Conservation (phyloP, 2,113 vertebrate genomes). For the Tichodroma muraria region DNA sequence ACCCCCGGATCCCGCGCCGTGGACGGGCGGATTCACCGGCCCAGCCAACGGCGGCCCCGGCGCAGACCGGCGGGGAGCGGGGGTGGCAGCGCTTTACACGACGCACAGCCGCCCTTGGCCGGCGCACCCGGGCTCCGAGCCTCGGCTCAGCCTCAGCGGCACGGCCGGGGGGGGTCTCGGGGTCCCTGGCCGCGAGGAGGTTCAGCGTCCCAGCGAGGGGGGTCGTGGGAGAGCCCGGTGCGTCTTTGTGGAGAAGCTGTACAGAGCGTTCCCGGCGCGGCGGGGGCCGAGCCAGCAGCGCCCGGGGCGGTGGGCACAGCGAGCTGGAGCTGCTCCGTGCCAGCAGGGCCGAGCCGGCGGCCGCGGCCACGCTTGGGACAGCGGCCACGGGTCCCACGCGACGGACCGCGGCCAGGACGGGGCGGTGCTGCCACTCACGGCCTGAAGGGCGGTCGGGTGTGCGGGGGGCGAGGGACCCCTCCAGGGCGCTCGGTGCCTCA, state of each 20-base stretch:
- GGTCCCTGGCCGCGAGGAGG: neutral
- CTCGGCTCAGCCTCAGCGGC: neutral
- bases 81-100: too few relatives aligned
- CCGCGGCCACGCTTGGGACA: neutral
- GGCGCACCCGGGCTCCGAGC: neutral
- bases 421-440: too few relatives aligned
- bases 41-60: too few relatives aligned
- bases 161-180: neutral
- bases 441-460: too few relatives aligned
- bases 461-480: too few relatives aligned
- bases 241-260: neutral
- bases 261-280: neutral
- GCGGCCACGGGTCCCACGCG: too few relatives aligned
- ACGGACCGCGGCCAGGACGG: too few relatives aligned
- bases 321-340: neutral
- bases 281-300: neutral
- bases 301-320: neutral
- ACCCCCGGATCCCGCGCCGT: neutral
- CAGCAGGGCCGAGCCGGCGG: too few relatives aligned
- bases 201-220: neutral
- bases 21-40: too few relatives aligned
- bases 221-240: neutral
- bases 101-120: neutral
- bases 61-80: too few relatives aligned
- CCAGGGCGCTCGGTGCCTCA: too few relatives aligned